Conservation (phyloP, 2,888 invertebrate species). For the Pseudeuparius sepicola region DNA sequence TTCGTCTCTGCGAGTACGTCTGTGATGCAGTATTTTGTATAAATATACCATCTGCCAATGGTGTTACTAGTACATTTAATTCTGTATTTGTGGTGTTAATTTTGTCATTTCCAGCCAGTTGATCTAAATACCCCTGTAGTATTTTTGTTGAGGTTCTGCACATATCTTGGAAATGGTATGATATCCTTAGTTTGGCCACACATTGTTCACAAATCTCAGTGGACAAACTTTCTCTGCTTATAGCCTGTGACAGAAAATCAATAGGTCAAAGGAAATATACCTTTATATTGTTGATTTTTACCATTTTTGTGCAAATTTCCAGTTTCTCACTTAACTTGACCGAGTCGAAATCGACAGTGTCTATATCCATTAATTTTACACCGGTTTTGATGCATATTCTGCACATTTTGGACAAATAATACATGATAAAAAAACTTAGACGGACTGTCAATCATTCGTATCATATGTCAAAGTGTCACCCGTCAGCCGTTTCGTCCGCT, state of each 20-base stretch:
- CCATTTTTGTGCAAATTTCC: constrained; percentile 36
- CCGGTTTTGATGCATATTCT: constrained; percentile 36
- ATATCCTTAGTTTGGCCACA: constrained; percentile 34
- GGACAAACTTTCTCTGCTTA: constrained; percentile 34
- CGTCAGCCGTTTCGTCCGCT: constrained; percentile 23
- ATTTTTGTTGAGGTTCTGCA: constrained; percentile 35
- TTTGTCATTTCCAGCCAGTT: constrained; percentile 26
- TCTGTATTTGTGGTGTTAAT: constrained; percentile 32
- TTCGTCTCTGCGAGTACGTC: constrained; percentile 12
- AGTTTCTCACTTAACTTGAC: constrained; percentile 37
- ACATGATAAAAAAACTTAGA: constrained; percentile 32
- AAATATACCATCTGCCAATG: constrained; percentile 18
- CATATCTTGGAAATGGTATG: constrained; percentile 37
- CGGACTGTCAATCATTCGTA: constrained; percentile 37
- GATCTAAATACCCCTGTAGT: constrained; percentile 33
- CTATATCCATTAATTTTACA: constrained; percentile 33
- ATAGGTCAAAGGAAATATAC: constrained; percentile 31
- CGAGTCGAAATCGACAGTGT: constrained; percentile 33
- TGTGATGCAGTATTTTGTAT: background rate
- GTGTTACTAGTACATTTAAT: constrained; percentile 30
- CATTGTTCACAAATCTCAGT: constrained; percentile 36
- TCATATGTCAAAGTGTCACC: constrained; percentile 38
- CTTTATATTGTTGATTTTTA: constrained; percentile 21
- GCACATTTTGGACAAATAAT: constrained; percentile 38
- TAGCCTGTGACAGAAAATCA: constrained; percentile 37